Base-by-base conservation (phyloP, 2,797 vertebrate genomes). In the Capromys pilorides region DNA sequence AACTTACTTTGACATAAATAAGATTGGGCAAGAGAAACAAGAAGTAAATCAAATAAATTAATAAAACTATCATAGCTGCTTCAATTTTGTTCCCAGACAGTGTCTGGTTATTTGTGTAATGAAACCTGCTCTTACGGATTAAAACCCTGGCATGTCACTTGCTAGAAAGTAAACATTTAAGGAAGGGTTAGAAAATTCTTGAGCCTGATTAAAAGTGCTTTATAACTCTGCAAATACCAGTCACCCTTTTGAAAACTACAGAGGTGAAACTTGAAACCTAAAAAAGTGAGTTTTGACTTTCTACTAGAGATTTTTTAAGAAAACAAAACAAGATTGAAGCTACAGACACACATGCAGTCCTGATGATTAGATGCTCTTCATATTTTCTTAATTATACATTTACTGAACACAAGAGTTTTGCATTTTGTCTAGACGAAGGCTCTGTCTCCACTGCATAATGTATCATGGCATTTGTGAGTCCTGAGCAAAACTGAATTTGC, bases 41-140 rank as follows among this genome's bases (percentile, higher is more conserved):
- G 79, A 97, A 97, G 87, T 96, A 97, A 97, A 98, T 97, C 31
- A 97, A 97, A 94, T 97, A 97, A 97, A 97, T 97, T 95, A 97
- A 95, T 94, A 51, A 88, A 78, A 97, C 87, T 85, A 97, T 97
- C 62, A 92, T 36, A 95, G 93, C 93, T 91, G 73, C 89, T 96
- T 95, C 45, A 95, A 75, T 98, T 97, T 88, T 81, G 67, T 95
- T 16, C n/a, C 95, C 96, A 87, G 95, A 96, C 96, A 97, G 61
- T 31, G 45, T 59, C 86, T 94, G 69, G 82, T 82, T 96, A 93
- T 96, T 97, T 97, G 90, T 96, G 96, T 95, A 97, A 97, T 95
- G 57, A 93, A 97, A 88, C 82, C 87, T 94, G 28, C 26, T 89
- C 90, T 93, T 90, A 78, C 73, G 84, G 96, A 94, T 94, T 94